phyloP scores from a whole-genome alignment of 53 echinoderm and acorn worm genomes.

The Echinarachnius parma region DNA sequence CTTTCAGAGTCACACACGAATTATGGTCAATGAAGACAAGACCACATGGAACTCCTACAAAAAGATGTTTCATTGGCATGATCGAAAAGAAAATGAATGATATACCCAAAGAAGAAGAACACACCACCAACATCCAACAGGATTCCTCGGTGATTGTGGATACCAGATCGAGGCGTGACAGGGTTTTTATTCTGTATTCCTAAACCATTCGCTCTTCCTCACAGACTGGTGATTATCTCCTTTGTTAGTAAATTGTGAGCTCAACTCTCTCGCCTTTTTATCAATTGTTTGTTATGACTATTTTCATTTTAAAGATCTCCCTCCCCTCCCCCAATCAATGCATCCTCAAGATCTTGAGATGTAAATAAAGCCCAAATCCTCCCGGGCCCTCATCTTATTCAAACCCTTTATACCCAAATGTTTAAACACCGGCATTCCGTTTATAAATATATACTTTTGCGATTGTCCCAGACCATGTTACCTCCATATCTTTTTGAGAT shows the following conservation, averaged over 20 bases:
- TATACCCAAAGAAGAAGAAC: too few relatives aligned
- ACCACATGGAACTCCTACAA: too few relatives aligned
- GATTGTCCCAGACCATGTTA: constrained; percentile 29
- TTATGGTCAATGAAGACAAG: too few relatives aligned
- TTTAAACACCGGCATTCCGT: constrained; percentile 51
- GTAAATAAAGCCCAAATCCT: constrained; percentile 40
- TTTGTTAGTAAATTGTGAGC: constrained; percentile 30
- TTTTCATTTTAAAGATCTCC: constrained; percentile 50
- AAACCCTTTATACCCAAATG: constrained; percentile 5
- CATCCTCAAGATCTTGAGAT: too few relatives aligned
- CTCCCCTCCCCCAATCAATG: constrained; percentile 36
- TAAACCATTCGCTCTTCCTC: background rate
- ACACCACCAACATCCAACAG: too few relatives aligned
- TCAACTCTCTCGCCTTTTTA: constrained; percentile 42
- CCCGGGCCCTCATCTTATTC: too few relatives aligned
- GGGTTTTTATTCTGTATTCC: background rate
- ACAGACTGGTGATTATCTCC: constrained; percentile 22
- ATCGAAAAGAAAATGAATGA: too few relatives aligned
- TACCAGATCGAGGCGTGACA: too few relatives aligned
- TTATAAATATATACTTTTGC: constrained; percentile 51
- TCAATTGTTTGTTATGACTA: constrained; percentile 54
- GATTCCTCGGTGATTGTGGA: too few relatives aligned
- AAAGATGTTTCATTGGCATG: too few relatives aligned
- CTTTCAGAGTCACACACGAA: too few relatives aligned
- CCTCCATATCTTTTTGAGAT: constrained; percentile 1